Base-by-base conservation (phyloP, 2,113 vertebrate genomes). In the Bos taurus region DNA sequence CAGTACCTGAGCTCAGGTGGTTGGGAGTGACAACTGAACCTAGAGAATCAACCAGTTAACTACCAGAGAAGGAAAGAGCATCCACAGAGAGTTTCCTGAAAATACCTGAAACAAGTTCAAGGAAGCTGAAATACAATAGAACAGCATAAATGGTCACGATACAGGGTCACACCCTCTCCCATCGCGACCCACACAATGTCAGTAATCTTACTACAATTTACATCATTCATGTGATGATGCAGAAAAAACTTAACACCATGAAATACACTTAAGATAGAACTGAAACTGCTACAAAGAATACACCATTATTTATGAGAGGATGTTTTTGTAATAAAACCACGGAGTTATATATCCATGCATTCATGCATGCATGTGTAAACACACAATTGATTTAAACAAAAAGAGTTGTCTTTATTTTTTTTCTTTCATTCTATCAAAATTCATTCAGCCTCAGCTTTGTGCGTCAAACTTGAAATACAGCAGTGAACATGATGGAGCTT, bases 391-490 rank as follows among this genome's bases (percentile, higher is more conserved):
- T 1, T 43, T 6, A 77, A 43, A 43, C 4, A 77, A 26, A 23
- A 25, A 13, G 14, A 64, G 40, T 33, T 15, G 60, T 16, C 28
- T 62, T 7, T 13, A 59, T 25, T 60, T 7, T 64, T 64, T 64
- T 64, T 40, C 40, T 64, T 16, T 33, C 30, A 16, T 64, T 64
- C 60, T 15, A 8, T 77, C 40, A 26, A 77, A 40, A 43, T 23
- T 77, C 96, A 97, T 94, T 97, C 92, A 96, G 87, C 57, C 74
- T 52, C 92, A 91, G 16, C 60, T 91, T 15, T 93, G 81, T 91
- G 33, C 64, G 57, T 62, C 30, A 85, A 50, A 57, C 7, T 40
- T 46, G 50, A 43, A 89, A 82, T 17, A 80, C 4, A 95, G 43
- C 52, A 92, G 7, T 46, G 46, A 86, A 77, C 50, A 78, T 40